phyloP scores from a whole-genome alignment of 2,888 invertebrate species.

The Eristalis pertinax region DNA sequence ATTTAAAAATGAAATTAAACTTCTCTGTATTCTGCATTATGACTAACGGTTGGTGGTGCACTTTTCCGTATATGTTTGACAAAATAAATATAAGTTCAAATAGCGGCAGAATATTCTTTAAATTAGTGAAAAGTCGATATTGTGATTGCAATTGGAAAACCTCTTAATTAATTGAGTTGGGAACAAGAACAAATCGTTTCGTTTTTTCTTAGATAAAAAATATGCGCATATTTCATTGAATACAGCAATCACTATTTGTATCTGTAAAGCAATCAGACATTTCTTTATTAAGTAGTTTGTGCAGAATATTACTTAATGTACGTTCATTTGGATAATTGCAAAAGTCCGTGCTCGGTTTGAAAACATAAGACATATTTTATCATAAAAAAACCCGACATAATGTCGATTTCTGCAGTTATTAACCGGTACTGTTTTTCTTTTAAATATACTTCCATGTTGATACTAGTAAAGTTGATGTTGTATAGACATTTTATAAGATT shows the following conservation, averaged over 20 bases:
- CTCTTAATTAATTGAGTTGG: neutral
- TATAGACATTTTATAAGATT: too few species aligned
- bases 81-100: neutral
- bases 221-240: neutral
- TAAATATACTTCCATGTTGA: too few species aligned
- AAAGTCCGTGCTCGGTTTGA: neutral
- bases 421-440: too few species aligned
- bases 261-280: neutral
- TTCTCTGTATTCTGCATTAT: conserved; percentile 35
- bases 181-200: too few species aligned
- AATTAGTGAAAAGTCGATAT: neutral
- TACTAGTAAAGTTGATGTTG: too few species aligned
- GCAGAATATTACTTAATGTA: neutral
- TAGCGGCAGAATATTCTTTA: neutral
- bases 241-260: neutral
- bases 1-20: conserved; percentile 25
- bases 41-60: neutral
- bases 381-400: neutral
- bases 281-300: neutral
- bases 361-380: neutral
- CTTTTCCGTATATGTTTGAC: too few species aligned
- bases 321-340: neutral
- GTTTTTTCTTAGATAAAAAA: neutral
- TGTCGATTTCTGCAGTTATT: too few species aligned
- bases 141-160: neutral